Evolutionary conservation across 2,797 vertebrate species (phyloP).

Genomic region (Mus caroli): DNA sequence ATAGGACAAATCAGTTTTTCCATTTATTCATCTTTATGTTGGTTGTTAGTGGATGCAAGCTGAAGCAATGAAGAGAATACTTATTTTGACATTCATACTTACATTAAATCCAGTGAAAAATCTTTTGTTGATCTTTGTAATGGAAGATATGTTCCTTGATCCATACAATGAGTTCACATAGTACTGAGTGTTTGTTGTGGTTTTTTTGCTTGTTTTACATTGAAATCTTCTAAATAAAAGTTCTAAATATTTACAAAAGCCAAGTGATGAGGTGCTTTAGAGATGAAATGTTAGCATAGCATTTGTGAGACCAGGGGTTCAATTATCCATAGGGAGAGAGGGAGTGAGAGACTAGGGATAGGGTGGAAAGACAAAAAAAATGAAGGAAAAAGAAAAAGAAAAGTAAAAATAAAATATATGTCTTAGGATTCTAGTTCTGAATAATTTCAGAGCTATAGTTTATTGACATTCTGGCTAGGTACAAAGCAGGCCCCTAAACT

Average conservation of each 20-base stretch:
- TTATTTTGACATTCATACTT: background rate
- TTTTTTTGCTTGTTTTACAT: background rate
- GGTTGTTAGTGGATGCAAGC: background rate
- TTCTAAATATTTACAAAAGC: background rate
- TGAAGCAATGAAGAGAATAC: background rate
- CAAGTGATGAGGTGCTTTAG: background rate
- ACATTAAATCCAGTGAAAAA: background rate
- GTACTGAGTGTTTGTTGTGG: background rate
- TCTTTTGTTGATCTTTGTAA: background rate
- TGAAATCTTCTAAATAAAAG: background rate
- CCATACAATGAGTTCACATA: background rate
- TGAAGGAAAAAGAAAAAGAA: too few species aligned
- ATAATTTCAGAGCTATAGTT: background rate
- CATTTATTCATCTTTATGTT: background rate
- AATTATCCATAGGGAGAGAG: background rate
- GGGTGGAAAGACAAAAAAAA: background rate
- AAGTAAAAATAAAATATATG: background rate
- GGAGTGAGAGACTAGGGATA: background rate
- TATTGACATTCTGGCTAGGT: background rate
- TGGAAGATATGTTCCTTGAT: background rate
- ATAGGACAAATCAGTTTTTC: background rate
- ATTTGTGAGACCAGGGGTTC: background rate
- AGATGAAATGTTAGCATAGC: background rate
- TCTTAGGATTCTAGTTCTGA: background rate
- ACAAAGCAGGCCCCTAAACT: background rate